A percentile compares a stretch with the other conserved stretches of the same genome.
These are phyloP conservation scores for Mesorhabditis spiculigera DNA, from an alignment of 2,888 invertebrate genomes.

Conservation along the genomic window DNA sequence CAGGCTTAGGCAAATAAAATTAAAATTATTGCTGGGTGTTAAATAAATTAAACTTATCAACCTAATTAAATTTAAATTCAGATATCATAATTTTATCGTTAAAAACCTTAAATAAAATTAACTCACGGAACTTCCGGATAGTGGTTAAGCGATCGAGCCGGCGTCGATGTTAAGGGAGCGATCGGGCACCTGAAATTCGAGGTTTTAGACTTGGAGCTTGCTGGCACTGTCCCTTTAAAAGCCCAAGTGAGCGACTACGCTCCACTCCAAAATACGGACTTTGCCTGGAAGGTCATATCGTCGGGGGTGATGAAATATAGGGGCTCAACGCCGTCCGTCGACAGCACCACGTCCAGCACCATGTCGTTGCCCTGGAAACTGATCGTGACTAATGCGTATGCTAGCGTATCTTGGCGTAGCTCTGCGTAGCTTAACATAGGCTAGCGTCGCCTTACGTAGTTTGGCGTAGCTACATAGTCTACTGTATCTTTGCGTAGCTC, in stretches of 20 bases:
- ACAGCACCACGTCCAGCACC: slow-evolving; percentile 57
- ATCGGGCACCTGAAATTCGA: slow-evolving; percentile 1
- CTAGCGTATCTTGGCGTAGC: too few relatives aligned
- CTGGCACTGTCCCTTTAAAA: not conserved
- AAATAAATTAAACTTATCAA: not conserved
- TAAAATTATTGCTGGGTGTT: too few relatives aligned
- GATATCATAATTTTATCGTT: not conserved
- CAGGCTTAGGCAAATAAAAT: too few relatives aligned
- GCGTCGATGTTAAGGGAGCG: not conserved
- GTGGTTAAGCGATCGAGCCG: not conserved
- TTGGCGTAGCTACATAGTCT: too few relatives aligned
- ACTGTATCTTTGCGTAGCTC: too few relatives aligned
- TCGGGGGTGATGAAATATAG: slow-evolving; percentile 58
- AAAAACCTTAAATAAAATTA: not conserved
- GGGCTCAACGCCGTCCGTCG: slow-evolving; percentile 58
- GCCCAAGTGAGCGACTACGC: not conserved
- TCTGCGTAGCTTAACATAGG: not conserved
- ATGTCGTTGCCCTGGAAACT: slow-evolving; percentile 49
- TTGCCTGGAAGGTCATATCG: slow-evolving; percentile 56
- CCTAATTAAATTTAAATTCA: not conserved
- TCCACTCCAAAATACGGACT: slow-evolving; percentile 31
- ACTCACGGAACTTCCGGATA: not conserved
- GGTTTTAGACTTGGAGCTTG: not conserved
- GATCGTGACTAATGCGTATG: too few relatives aligned
- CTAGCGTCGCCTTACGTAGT: too few relatives aligned